A percentile compares a stretch with the other conserved stretches of the same genome.
phyloP scores from a whole-genome alignment of 2,888 invertebrate species.

The Perithous albicinctus region DNA sequence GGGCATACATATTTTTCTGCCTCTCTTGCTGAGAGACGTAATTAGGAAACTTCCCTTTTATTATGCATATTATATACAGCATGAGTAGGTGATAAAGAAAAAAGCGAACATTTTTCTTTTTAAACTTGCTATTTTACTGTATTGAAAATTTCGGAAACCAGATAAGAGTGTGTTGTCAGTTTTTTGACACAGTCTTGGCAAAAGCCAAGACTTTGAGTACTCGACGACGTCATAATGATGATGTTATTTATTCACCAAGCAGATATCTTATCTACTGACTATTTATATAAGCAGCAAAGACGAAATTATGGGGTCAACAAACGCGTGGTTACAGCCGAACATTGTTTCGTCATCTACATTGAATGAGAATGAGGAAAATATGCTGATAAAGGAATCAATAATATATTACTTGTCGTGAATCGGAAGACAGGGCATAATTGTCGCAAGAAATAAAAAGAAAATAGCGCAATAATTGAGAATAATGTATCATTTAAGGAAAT shows the following conservation, averaged over 20 bases:
- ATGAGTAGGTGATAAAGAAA: neutral
- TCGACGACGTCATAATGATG: neutral
- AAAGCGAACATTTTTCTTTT: no score
- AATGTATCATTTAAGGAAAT: constrained; percentile 50
- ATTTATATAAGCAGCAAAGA: constrained; percentile 33
- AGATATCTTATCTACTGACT: constrained; percentile 35
- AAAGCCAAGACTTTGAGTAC: neutral
- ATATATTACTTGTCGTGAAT: neutral
- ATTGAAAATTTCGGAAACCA: neutral
- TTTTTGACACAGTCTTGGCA: neutral
- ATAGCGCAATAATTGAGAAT: neutral
- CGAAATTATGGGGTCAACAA: constrained; percentile 25
- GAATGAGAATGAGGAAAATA: constrained; percentile 13
- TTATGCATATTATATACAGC: no score
- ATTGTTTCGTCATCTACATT: constrained; percentile 32
- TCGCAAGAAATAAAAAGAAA: constrained; percentile 56
- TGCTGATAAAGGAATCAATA: constrained; percentile 13
- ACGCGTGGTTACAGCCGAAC: constrained; percentile 9
- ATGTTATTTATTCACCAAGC: neutral
- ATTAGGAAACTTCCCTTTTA: no score
- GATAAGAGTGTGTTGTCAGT: neutral
- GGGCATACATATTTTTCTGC: no score
- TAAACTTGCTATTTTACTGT: no score
- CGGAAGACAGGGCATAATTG: neutral
- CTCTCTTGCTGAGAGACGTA: no score